Evolutionary conservation across 1,140 invertebrate genomes (phyloP).

Genomic region (Calliopsis andreniformis): DNA sequence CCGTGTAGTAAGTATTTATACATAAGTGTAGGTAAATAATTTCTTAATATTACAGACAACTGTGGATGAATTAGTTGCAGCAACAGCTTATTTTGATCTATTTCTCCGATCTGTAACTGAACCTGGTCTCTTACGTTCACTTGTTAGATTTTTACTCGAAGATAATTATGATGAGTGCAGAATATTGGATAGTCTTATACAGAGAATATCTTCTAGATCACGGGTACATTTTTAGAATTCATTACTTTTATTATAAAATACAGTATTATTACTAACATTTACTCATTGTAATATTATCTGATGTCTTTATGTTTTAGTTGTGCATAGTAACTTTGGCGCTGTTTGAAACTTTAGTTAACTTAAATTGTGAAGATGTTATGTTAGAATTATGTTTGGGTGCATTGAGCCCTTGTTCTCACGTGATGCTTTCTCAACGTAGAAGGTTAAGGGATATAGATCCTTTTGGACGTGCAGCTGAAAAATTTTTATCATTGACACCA

Average conservation of each 20-base stretch:
- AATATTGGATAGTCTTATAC: conserved; percentile 90
- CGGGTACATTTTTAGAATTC: conserved; percentile 82
- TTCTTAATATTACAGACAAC: conserved; percentile 84
- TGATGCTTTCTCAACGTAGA: conserved; percentile 91
- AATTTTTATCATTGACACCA: conserved; percentile 91
- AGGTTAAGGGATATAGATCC: conserved; percentile 90
- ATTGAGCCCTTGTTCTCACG: conserved; percentile 93
- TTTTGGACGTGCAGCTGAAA: conserved; percentile 91
- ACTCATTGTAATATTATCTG: neutral
- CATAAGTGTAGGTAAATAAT: too few relatives aligned
- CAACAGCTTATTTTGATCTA: conserved; percentile 95
- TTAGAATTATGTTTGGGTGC: conserved; percentile 94
- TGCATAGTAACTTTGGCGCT: conserved; percentile 94
- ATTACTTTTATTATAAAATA: neutral
- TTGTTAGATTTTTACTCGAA: conserved; percentile 93
- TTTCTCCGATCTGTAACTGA: conserved; percentile 93
- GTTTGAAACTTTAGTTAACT: conserved; percentile 94
- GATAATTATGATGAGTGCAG: conserved; percentile 91
- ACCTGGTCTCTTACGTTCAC: conserved; percentile 89
- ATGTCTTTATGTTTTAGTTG: conserved; percentile 84
- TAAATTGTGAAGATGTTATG: conserved; percentile 99
- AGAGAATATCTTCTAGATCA: conserved; percentile 87
- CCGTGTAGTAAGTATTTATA: too few relatives aligned
- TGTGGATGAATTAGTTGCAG: conserved; percentile 92
- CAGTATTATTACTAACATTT: neutral